Percentiles rank a stretch among this genome's conserved stretches.
phyloP scores from a whole-genome alignment of 2,113 vertebrate species.

The Tapirus terrestris region DNA sequence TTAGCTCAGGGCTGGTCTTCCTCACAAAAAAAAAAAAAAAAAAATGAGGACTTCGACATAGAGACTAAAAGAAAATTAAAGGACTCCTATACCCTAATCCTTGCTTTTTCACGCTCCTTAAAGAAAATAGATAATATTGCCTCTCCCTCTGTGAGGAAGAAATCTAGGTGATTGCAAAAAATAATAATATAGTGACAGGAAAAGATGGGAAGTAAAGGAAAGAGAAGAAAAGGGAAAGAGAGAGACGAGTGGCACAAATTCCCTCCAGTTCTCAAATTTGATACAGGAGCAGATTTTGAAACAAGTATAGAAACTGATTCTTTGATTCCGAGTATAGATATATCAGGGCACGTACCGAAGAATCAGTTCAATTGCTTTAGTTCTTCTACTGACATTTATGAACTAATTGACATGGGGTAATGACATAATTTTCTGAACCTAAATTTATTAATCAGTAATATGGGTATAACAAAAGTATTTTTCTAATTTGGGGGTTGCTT shows the following conservation, averaged over 20 bases:
- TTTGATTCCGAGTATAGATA: background rate
- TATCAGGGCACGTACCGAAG: background rate
- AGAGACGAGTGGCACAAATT: background rate
- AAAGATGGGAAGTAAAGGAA: background rate
- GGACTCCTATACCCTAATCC: background rate
- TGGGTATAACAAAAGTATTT: background rate
- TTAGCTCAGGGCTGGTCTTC: too few species aligned
- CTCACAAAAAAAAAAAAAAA: too few species aligned
- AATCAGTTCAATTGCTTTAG: background rate
- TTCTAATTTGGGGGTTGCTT: background rate
- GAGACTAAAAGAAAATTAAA: background rate
- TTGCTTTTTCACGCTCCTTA: background rate
- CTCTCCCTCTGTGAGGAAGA: background rate
- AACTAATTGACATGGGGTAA: background rate
- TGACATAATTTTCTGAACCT: background rate
- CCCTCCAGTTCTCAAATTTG: background rate
- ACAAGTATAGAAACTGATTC: background rate
- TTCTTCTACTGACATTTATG: background rate
- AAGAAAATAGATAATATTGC: background rate
- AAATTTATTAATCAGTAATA: background rate
- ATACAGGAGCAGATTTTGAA: background rate
- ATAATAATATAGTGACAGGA: background rate
- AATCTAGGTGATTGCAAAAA: background rate
- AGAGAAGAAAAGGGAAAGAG: background rate
- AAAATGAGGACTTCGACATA: background rate